phyloP scores from a whole-genome alignment of 2,113 vertebrate species.

The Phasianus colchicus region DNA sequence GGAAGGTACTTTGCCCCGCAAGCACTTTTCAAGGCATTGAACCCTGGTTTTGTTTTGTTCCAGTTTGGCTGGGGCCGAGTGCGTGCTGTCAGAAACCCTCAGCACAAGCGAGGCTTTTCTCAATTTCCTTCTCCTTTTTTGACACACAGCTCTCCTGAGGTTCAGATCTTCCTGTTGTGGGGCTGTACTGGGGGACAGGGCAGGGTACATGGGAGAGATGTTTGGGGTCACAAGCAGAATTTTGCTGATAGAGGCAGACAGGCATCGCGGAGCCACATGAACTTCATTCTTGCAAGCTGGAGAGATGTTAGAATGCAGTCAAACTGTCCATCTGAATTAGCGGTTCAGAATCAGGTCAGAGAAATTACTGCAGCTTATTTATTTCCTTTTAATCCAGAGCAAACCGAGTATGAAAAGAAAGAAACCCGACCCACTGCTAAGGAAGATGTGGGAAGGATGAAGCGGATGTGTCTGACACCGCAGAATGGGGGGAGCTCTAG shows the following conservation, averaged over 20 bases:
- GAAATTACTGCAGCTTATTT: neutral
- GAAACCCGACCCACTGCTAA: neutral
- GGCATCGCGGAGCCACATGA: neutral
- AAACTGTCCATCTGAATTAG: neutral
- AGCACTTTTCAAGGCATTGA: neutral
- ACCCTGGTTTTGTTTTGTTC: constrained; percentile 2
- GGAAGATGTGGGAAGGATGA: neutral
- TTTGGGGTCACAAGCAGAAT: no score
- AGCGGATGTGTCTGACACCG: neutral
- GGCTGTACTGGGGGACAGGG: neutral
- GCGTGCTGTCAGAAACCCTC: neutral
- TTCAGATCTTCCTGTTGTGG: neutral
- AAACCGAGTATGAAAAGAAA: neutral
- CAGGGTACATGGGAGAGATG: rapidly evolving
- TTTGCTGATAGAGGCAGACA: rapidly evolving
- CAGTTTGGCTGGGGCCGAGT: neutral
- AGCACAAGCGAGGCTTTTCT: neutral
- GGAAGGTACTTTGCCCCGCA: neutral
- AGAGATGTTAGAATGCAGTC: neutral
- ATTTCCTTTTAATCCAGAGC: neutral
- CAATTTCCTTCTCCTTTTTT: neutral
- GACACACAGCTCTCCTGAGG: neutral
- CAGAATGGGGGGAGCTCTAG: neutral
- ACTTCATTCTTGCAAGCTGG: neutral
- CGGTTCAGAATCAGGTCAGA: neutral